Evolutionary conservation across 2,113 vertebrate genomes (phyloP).

Genomic region (Excalfactoria chinensis): DNA sequence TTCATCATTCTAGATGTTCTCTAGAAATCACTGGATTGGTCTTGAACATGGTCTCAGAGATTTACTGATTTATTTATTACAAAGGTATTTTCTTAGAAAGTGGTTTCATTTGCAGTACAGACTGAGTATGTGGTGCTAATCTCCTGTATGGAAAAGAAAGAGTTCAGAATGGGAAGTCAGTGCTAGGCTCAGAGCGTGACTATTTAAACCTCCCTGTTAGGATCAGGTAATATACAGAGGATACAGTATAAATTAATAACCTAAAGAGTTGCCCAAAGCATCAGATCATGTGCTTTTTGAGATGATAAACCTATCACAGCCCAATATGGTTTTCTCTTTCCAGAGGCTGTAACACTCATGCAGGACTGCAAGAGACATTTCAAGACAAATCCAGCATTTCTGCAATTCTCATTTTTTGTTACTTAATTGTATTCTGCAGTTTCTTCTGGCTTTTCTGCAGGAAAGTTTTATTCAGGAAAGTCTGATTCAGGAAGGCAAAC

Average conservation of each 20-base stretch:
- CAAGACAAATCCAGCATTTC: background rate
- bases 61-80: background rate
- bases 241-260: background rate
- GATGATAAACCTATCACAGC: background rate
- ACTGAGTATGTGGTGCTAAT: background rate
- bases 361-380: background rate
- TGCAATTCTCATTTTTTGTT: constrained; percentile 61
- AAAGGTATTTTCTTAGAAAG: background rate
- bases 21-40: background rate
- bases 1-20: background rate
- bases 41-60: background rate
- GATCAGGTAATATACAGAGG: background rate
- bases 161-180: background rate
- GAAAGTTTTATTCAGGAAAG: constrained; percentile 70
- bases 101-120: background rate
- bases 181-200: background rate
- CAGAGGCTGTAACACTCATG: constrained; percentile 13
- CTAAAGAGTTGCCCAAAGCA: background rate
- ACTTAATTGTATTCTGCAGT: constrained; percentile 42
- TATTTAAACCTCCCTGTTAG: background rate
- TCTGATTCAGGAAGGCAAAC: constrained; percentile 38
- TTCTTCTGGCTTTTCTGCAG: constrained; percentile 62
- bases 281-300: background rate
- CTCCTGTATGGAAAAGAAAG: background rate
- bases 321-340: background rate